Evolutionary conservation across 1,140 invertebrate genomes (phyloP).

Genomic region (Maconellicoccus hirsutus): DNA sequence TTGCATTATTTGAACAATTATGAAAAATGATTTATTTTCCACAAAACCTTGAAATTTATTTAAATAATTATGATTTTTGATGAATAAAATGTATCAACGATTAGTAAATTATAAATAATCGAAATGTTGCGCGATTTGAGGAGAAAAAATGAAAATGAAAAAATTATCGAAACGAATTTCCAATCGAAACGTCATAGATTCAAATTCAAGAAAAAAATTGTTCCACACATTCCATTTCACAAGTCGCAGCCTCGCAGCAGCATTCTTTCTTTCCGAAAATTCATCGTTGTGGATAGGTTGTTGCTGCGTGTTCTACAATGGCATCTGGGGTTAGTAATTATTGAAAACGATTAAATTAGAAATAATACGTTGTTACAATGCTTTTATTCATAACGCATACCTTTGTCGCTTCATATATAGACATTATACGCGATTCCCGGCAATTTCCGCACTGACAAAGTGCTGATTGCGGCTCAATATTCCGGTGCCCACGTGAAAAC

Average conservation of each 20-base stretch:
- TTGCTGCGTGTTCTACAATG: neutral
- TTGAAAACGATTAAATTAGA: neutral
- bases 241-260: too few species aligned
- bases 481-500: constrained; percentile 79
- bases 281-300: neutral
- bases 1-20: too few species aligned
- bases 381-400: neutral
- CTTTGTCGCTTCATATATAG: neutral
- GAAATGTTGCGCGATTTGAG: too few species aligned
- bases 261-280: neutral
- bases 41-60: too few species aligned
- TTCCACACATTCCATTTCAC: too few species aligned
- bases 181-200: neutral
- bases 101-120: too few species aligned
- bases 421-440: constrained; percentile 92
- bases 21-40: too few species aligned
- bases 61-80: too few species aligned
- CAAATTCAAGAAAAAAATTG: neutral
- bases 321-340: neutral
- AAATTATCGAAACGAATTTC: neutral
- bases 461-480: constrained; percentile 87
- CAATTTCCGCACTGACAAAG: constrained; percentile 90
- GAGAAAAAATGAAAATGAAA: too few species aligned
- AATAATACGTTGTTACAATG: neutral
- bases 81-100: too few species aligned